A percentile compares a stretch with the other conserved stretches of the same genome.
These are phyloP conservation scores for Enteromius anoplus DNA, from an alignment of 2,797 vertebrate genomes.

Conservation along the genomic window DNA sequence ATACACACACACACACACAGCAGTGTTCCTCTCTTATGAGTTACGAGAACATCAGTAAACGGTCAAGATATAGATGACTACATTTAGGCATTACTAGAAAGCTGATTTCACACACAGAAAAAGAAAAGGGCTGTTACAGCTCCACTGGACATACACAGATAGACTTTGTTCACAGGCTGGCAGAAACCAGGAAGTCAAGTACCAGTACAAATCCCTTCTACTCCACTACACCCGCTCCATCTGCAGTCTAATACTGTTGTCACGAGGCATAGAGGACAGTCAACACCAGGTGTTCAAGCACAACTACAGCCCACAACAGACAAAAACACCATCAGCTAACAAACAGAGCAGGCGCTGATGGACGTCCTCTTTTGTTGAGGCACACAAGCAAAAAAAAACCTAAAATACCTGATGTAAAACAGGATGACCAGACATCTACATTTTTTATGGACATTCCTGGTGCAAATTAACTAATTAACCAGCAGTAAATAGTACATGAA, in stretches of 20 bases:
- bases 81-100: conserved; percentile 1
- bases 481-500: not conserved
- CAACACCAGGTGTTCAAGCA: conserved; percentile 28
- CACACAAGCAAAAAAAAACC: not conserved
- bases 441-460: not conserved
- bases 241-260: not conserved
- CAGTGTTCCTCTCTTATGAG: not conserved
- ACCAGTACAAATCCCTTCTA: not conserved
- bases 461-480: not conserved
- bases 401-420: not conserved
- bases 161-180: not conserved
- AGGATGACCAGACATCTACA: not conserved
- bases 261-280: conserved; percentile 12
- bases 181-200: not conserved
- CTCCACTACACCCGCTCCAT: conserved; percentile 10
- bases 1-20: not conserved
- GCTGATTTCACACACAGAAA: not conserved
- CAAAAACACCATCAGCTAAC: not conserved
- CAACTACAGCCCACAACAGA: not conserved
- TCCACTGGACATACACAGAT: not conserved
- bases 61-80: not conserved
- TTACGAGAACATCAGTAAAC: not conserved
- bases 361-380: not conserved
- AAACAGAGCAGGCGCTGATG: conserved; percentile 19
- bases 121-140: not conserved